Base-by-base conservation (phyloP, 2,113 vertebrate genomes). In the Chiloscyllium plagiosum region DNA sequence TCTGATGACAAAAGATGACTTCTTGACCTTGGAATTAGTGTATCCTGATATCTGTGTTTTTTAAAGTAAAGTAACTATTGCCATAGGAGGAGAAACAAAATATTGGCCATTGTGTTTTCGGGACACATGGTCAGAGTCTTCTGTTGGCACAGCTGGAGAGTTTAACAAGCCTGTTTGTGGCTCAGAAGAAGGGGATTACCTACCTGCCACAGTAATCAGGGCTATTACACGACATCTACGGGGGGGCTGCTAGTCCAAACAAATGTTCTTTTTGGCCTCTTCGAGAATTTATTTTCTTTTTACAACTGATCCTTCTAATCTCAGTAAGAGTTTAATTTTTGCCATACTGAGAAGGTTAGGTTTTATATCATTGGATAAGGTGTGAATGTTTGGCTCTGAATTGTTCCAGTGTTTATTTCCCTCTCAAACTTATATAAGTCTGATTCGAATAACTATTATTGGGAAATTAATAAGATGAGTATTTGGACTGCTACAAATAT, bases 81-180 rank as follows among this genome's bases (percentile, higher is more conserved):
- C 96, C 33, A 94, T 37, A 96, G 87, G 95, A 90, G 96, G 68
- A 56, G 19, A 33, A 69, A 87, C 61, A 85, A 93, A 96, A 85
- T 66, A 83, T 78, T 52, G 92, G 78, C 65, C 87, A 68, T 83
- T 94, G 92, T 83, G 68, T 96, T 96, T 96, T 76, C 95, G 69
- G 80, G 61, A 96, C 96, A 96, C 85, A 95, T 92, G 89, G 68
- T 92, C 96, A 69, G 95, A n/a, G 65, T 42, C 85, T 52, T 85
- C 22, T 96, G 95, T 96, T 96, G 95, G 96, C 87, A 96, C 95
- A 96, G 96, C 96, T 96, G 96, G 96, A 52, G 96, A 96, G 76
- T 95, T 95, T 93, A 95, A 92, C 96, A 92, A 96, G 90, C 56
- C 72, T 94, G 70, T 76, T 95, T 95, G 66, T 66, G 86, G 90